Conservation (phyloP, 2,113 vertebrate genomes). For the Hyaena hyaena region DNA sequence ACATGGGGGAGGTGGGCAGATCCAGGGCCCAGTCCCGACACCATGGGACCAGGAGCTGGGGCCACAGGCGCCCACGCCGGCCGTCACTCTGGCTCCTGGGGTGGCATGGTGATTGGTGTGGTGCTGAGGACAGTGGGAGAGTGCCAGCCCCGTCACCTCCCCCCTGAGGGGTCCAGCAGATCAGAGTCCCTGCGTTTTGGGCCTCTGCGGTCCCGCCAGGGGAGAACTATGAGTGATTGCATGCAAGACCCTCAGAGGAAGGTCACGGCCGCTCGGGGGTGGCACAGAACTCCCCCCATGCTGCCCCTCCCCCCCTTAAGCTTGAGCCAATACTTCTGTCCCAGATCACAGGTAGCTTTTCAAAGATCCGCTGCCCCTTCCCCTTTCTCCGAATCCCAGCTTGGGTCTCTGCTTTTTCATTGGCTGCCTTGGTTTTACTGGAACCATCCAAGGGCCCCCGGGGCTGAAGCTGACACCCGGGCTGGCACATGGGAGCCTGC, state of each 20-base stretch:
- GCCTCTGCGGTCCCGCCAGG: background rate
- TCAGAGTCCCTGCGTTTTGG: background rate
- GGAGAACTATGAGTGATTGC: background rate
- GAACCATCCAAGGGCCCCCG: background rate
- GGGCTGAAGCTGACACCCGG: background rate
- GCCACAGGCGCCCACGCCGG: background rate
- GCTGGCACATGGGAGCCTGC: background rate
- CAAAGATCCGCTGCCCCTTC: fast-evolving
- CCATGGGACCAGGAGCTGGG: background rate
- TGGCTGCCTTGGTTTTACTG: background rate
- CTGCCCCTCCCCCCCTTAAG: too few relatives aligned
- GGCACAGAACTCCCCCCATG: background rate
- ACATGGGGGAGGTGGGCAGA: background rate
- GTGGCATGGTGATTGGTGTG: background rate
- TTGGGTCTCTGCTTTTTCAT: background rate
- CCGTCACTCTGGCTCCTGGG: fast-evolving
- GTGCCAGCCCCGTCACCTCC: background rate
- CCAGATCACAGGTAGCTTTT: background rate
- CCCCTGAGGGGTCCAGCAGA: background rate
- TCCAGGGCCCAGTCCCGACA: background rate
- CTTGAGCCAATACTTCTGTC: background rate
- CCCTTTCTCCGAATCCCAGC: background rate
- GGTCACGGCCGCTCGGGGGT: background rate
- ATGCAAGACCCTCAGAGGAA: background rate
- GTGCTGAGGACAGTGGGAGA: background rate